phyloP scores from a whole-genome alignment of 2,797 vertebrate species.

The Agapornis canus region DNA sequence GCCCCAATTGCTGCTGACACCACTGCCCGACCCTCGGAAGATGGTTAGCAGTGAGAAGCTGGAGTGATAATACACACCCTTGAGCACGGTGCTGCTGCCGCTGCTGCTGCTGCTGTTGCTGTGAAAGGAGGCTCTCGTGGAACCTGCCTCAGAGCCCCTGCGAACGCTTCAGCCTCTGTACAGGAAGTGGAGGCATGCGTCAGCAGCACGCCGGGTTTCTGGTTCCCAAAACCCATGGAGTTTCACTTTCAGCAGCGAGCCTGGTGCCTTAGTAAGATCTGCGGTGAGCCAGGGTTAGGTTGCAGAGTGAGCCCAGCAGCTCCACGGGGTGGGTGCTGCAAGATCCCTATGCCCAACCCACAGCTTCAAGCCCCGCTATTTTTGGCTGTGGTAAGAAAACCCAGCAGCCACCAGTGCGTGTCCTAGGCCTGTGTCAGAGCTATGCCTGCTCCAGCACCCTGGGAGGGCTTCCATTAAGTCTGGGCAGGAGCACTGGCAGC shows the following conservation, averaged over 20 bases:
- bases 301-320: accelerated
- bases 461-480: background rate
- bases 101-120: background rate
- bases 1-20: background rate
- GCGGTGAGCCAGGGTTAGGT: background rate
- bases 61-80: background rate
- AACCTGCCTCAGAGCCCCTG: background rate
- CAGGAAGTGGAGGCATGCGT: background rate
- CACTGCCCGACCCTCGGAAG: background rate
- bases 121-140: accelerated
- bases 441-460: background rate
- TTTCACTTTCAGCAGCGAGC: background rate
- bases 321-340: background rate
- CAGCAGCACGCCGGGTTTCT: background rate
- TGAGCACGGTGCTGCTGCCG: background rate
- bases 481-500: background rate
- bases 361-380: accelerated
- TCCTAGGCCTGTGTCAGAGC: background rate
- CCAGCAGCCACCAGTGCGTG: accelerated
- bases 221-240: background rate
- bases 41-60: background rate
- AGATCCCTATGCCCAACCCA: background rate
- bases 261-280: background rate
- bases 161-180: background rate
- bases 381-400: background rate